phyloP scores from a whole-genome alignment of 2,797 vertebrate genomes.

The Amphiprion clarkii region DNA sequence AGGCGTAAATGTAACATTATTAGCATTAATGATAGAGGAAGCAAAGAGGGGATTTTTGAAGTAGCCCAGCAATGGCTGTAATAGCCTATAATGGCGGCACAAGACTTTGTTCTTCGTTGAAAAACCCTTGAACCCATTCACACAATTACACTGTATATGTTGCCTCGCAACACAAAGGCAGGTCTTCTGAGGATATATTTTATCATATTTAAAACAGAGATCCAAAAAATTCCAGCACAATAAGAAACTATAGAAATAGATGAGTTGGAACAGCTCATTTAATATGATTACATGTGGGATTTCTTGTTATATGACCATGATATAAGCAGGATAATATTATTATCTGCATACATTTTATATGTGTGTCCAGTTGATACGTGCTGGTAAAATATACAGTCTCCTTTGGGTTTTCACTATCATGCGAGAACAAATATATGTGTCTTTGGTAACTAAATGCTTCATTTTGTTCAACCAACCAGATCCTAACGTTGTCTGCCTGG shows the following conservation, averaged over 20 bases:
- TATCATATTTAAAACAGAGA: no score
- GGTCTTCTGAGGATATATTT: neutral
- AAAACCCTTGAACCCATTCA: neutral
- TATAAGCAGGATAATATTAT: no score
- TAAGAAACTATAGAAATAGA: no score
- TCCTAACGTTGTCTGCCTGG: neutral
- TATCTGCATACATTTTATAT: no score
- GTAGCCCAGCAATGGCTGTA: neutral
- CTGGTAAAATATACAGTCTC: neutral
- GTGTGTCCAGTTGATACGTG: neutral
- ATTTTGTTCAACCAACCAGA: no score
- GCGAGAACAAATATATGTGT: neutral
- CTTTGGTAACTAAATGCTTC: neutral
- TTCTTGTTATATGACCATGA: no score
- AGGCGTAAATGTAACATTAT: neutral
- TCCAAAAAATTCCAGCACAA: no score
- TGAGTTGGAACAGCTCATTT: no score
- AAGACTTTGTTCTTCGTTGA: no score
- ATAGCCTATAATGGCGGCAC: neutral
- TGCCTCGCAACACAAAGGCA: constrained; percentile 6
- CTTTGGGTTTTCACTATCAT: no score
- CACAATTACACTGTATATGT: neutral
- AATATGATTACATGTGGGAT: no score
- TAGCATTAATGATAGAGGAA: neutral
- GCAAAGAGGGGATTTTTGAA: constrained; percentile 9